phyloP scores from a whole-genome alignment of 2,888 invertebrate species.

The Temnothorax ravouxi region DNA sequence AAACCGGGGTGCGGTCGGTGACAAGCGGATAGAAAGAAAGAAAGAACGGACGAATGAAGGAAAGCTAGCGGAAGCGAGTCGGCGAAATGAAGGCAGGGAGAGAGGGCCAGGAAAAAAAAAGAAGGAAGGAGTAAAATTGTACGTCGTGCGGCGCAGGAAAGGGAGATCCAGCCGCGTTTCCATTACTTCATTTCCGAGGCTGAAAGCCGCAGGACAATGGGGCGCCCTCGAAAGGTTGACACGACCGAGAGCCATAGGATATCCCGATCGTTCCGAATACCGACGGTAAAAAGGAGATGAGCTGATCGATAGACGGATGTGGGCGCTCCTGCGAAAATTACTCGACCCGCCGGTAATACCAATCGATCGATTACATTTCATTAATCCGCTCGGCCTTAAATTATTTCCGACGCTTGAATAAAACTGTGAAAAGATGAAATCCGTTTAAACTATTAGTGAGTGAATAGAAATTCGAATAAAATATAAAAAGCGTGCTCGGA shows the following conservation, averaged over 20 bases:
- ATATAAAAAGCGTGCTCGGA: not conserved
- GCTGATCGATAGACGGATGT: slow-evolving; percentile 46
- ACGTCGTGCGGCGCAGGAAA: slow-evolving; percentile 61
- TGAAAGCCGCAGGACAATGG: slow-evolving; percentile 77
- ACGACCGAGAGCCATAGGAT: slow-evolving; percentile 73
- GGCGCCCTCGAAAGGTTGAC: slow-evolving; percentile 74
- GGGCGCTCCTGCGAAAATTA: slow-evolving; percentile 65
- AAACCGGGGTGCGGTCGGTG: slow-evolving; percentile 45
- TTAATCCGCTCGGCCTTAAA: slow-evolving; percentile 53
- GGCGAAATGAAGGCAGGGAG: slow-evolving; percentile 26
- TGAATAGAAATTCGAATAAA: slow-evolving; percentile 1
- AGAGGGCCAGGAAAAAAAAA: not conserved
- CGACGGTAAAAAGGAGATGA: slow-evolving; percentile 64
- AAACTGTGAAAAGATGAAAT: slow-evolving; percentile 30
- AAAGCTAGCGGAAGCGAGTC: slow-evolving; percentile 44
- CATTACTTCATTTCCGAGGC: slow-evolving; percentile 76
- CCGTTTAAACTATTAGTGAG: slow-evolving; percentile 26
- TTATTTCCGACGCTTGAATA: slow-evolving; percentile 34
- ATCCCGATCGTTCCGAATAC: slow-evolving; percentile 72
- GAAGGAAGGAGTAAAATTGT: slow-evolving; percentile 56
- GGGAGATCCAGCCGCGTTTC: slow-evolving; percentile 71
- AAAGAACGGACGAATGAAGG: slow-evolving; percentile 55
- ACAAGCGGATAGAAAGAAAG: slow-evolving; percentile 63
- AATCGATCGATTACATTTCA: slow-evolving; percentile 54
- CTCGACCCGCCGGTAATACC: slow-evolving; percentile 43